These are phyloP conservation scores for Fregata magnificens DNA, from an alignment of 2,113 vertebrate genomes.

Conservation along the genomic window DNA sequence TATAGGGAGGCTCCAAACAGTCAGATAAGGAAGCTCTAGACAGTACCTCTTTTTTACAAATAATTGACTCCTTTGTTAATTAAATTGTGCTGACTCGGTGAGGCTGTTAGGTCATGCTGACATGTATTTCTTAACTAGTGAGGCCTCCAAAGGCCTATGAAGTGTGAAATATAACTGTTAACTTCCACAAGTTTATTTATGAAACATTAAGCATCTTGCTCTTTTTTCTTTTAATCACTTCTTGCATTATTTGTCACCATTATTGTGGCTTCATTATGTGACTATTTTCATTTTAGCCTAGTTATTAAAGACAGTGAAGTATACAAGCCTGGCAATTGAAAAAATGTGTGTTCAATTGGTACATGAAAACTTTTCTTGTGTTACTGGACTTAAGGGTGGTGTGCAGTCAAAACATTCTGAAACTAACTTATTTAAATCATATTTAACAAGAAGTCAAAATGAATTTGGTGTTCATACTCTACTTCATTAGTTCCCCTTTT, in stretches of 20 bases:
- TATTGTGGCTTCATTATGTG: constrained; percentile 8
- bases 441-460: neutral
- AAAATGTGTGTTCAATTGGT: neutral
- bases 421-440: neutral
- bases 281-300: neutral
- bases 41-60: neutral
- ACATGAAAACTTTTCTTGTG: neutral
- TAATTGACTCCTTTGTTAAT: too few relatives aligned
- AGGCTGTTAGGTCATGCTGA: too few relatives aligned
- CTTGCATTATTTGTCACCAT: neutral
- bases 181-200: neutral
- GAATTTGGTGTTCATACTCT: neutral
- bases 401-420: neutral
- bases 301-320: neutral
- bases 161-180: neutral
- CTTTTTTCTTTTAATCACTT: constrained; percentile 33
- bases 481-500: neutral
- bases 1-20: neutral
- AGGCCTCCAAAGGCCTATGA: neutral
- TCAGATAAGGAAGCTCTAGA: neutral
- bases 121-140: neutral
- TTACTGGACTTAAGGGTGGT: neutral
- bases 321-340: neutral
- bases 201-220: constrained; percentile 15
- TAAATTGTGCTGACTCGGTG: too few relatives aligned